Evolutionary conservation across 2,888 invertebrate genomes (phyloP), one percentile per base, ranked within the genome.

Genomic region (Pseudococcus jackbeardsleyi): DNA sequence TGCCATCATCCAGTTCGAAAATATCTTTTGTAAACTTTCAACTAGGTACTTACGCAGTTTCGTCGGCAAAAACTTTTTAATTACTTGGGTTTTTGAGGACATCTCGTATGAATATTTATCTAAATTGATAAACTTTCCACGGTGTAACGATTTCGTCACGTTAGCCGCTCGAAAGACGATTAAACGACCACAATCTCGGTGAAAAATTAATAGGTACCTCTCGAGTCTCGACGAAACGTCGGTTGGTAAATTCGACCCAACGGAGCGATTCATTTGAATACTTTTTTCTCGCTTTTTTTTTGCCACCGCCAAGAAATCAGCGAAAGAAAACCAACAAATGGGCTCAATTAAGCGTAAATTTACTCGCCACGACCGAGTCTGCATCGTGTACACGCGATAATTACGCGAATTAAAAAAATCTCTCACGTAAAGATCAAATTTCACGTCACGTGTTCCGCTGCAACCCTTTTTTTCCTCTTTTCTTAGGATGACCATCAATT

Each of bases 81-180:
- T 54, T 54, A 54, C 48, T n/a, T 5, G 17, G n/a, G 54, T 54
- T 54, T 54, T 54, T 54, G 15, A 54, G 54, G n/a, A n/a, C 54
- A 54, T 54, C n/a, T 54, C 54, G 54, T 54, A 54, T 54, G 54
- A 54, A 54, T 54, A 54, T 54, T 54, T 54, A 54, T 54, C 54
- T 54, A 54, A 54, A 54, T 54, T 54, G 54, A 54, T 54, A 54
- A 54, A 54, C 54, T 54, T 54, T 54, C 7, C n/a, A n/a, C 54
- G 54, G n/a, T n/a, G 15, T 54, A 54, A 54, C 54, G 54, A 54
- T 54, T 54, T 17, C n/a, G 54, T 54, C 54, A 54, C 17, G n/a
- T 68, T 68, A 26, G 26, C 22, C 68, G 68, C 68, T 68, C 68
- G 22, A 26, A 68, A 68, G 68, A 26, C 68, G 68, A 68, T 68